phyloP scores from a whole-genome alignment of 2,888 invertebrate species.

The Eumerus sabulonum region DNA sequence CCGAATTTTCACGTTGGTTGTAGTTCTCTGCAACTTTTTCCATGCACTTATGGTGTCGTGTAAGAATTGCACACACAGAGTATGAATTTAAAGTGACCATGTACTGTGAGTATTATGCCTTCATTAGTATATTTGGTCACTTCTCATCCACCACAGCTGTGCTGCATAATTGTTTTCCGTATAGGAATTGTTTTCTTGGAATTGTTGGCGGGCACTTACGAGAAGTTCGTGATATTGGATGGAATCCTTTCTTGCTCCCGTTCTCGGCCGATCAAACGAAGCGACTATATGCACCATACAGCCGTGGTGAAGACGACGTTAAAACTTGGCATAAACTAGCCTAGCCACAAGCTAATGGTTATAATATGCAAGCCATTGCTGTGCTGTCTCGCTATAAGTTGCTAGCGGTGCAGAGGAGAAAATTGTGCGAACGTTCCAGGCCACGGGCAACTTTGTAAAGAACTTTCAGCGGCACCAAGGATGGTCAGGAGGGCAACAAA shows the following conservation, averaged over 20 bases:
- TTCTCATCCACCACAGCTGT: conserved; percentile 96
- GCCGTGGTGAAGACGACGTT: conserved; percentile 74
- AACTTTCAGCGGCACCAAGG: conserved; percentile 82
- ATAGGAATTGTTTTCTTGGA: conserved; percentile 81
- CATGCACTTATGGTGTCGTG: too few species aligned
- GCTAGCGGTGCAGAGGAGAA: conserved; percentile 98
- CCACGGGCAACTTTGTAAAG: conserved; percentile 90
- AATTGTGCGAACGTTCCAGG: conserved; percentile 91
- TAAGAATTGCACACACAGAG: too few species aligned
- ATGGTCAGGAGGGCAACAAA: conserved; percentile 78
- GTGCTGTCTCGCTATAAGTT: conserved; percentile 85
- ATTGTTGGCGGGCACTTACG: conserved; percentile 90
- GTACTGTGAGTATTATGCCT: too few species aligned
- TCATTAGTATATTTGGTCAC: conserved; percentile 91
- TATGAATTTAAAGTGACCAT: too few species aligned
- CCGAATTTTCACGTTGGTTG: too few species aligned
- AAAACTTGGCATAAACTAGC: conserved; percentile 94
- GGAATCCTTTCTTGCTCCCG: conserved; percentile 92
- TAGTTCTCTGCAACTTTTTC: too few species aligned
- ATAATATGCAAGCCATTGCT: conserved; percentile 91
- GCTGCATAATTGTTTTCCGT: conserved; percentile 91
- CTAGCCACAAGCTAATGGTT: conserved; percentile 98
- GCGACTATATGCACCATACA: conserved; percentile 93
- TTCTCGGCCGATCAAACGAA: conserved; percentile 94
- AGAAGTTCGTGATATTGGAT: conserved; percentile 89